Evolutionary conservation across 2,797 vertebrate species (phyloP).

Genomic region (Etheostoma nigrum): DNA sequence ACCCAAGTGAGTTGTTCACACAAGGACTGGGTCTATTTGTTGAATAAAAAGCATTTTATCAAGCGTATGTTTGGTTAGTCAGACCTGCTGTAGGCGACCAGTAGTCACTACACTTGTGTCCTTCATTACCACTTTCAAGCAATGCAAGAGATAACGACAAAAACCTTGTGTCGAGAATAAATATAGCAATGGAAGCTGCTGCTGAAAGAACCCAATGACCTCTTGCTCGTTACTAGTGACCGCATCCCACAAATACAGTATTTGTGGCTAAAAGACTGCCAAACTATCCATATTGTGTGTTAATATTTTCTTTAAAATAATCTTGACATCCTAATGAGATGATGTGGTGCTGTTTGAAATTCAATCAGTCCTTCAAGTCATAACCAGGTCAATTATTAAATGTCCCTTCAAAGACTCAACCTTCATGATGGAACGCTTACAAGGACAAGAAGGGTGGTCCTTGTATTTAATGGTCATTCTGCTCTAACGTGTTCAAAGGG

Average conservation of each 20-base stretch:
- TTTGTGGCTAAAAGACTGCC: neutral
- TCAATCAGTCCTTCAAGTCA: neutral
- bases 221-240: neutral
- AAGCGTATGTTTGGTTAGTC: slow-evolving; percentile 34
- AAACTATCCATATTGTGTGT: neutral
- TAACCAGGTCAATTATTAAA: neutral
- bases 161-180: neutral
- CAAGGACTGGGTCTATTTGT: slow-evolving; percentile 27
- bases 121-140: slow-evolving; percentile 3
- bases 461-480: neutral
- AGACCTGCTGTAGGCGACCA: slow-evolving; percentile 24
- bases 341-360: neutral
- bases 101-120: neutral
- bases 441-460: neutral
- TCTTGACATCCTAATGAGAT: neutral
- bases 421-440: neutral
- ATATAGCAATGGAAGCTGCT: slow-evolving; percentile 1
- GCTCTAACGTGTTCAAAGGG: neutral
- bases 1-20: slow-evolving; percentile 26
- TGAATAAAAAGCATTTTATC: slow-evolving; percentile 35
- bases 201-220: neutral
- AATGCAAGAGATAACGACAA: neutral
- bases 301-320: neutral
- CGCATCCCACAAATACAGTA: neutral
- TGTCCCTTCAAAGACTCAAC: neutral